These are phyloP conservation scores for Plestiodon gilberti DNA, from an alignment of 2,113 vertebrate genomes.

Conservation along the genomic window DNA sequence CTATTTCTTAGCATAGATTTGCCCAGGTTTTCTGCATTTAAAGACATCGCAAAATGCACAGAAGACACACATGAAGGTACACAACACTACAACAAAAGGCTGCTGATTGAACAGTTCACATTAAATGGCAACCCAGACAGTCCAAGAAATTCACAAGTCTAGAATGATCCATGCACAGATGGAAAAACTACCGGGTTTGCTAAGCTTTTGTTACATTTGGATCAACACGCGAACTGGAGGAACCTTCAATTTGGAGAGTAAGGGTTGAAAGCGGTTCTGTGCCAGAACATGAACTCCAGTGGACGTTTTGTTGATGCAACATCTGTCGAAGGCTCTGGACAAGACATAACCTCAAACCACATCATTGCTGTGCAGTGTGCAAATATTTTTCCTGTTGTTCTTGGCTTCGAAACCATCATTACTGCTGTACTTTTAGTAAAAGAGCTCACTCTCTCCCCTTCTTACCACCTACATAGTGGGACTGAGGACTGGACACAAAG, in stretches of 20 bases:
- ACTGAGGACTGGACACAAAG: no score
- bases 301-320: not conserved
- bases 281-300: not conserved
- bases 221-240: not conserved
- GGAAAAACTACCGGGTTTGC: not conserved
- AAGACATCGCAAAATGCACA: no score
- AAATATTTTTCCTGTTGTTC: conserved; percentile 22
- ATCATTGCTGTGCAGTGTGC: not conserved
- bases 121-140: no score
- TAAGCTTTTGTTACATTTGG: not conserved
- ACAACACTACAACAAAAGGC: no score
- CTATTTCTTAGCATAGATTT: no score
- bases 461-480: no score
- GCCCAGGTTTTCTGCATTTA: no score
- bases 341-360: conserved; percentile 31
- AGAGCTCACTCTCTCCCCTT: not conserved
- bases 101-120: no score
- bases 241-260: not conserved
- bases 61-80: no score
- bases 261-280: not conserved
- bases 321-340: conserved; percentile 44
- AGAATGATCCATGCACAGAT: no score
- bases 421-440: not conserved
- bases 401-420: not conserved
- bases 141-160: no score